Base-by-base conservation (phyloP, 2,888 invertebrate species). In the Drosophila formosana region DNA sequence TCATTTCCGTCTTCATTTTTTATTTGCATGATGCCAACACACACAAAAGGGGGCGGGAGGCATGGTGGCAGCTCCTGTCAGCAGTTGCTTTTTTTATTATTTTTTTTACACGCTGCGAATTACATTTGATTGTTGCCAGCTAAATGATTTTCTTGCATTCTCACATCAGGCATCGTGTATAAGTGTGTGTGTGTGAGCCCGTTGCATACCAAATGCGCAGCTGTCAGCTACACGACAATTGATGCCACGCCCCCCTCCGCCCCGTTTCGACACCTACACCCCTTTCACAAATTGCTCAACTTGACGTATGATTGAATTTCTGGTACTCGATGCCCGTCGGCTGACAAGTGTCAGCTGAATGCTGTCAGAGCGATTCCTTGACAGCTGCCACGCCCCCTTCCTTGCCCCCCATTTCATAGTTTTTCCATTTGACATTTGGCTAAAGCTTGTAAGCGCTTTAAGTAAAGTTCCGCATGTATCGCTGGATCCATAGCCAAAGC, bases 241-340 rank as follows among this genome's bases (percentile, higher is more conserved):
- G 30, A 13, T 32, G 8, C 23, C 50, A 39, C 13, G 11, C 7
- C 11, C 30, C n/a, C 39, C 32, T 23, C 13, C 8, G 5, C 11
- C 30, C n/a, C 39, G 28, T 23, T 3, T 3, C n/a, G 26, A 23
- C 32, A 30, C 25, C 26, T 13, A 18, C 69, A 62, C 23, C 62
- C 55, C 43, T 49, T 78, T 71, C 52, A 71, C 63, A 70, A 69
- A 72, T 66, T 66, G 72, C 57, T 77, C 70, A 72, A 72, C 68
- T 66, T 84, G 80, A 84, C 86, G 72, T 82, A 71, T 80, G 80
- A 88, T 88, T 88, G 89, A 82, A 86, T 88, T 85, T 83, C 80
- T 78, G 75, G 72, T 67, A 75, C 80, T 80, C 71, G 57, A 80
- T 53, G 60, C 67, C 64, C 18, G 39, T 37, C 41, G 37, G 13